Conservation (phyloP, 2,113 vertebrate species). For the Hippocampus abdominalis region DNA sequence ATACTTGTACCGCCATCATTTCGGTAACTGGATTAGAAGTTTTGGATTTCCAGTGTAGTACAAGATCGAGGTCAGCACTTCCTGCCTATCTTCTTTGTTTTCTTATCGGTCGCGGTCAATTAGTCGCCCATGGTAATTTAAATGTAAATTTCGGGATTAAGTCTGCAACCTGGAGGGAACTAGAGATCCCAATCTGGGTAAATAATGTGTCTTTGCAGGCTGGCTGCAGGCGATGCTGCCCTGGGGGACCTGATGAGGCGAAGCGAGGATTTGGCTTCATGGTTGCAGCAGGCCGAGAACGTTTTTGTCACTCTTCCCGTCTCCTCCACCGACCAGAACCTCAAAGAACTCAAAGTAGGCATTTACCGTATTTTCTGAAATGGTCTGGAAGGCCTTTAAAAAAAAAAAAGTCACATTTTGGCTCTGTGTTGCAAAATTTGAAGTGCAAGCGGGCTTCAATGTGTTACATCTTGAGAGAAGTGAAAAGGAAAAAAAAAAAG, state of each 20-base stretch:
- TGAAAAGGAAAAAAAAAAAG: too few relatives aligned
- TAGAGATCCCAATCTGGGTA: constrained; percentile 44
- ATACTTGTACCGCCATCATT: not conserved
- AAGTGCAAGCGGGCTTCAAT: too few relatives aligned
- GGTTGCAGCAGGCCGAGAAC: constrained; percentile 79
- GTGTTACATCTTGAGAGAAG: too few relatives aligned
- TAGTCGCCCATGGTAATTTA: constrained; percentile 43
- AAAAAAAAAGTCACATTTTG: too few relatives aligned
- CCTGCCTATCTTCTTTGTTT: constrained; percentile 19
- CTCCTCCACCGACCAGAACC: constrained; percentile 70
- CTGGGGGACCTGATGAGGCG: constrained; percentile 75
- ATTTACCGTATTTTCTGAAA: too few relatives aligned
- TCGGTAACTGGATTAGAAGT: constrained; percentile 2
- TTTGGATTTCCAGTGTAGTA: constrained; percentile 9
- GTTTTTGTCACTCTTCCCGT: constrained; percentile 64
- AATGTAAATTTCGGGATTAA: constrained; percentile 54
- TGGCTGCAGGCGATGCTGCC: constrained; percentile 76
- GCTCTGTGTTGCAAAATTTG: too few relatives aligned
- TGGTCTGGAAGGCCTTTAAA: too few relatives aligned
- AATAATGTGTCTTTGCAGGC: constrained; percentile 55
- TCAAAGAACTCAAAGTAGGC: constrained; percentile 81
- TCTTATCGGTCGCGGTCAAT: constrained; percentile 38
- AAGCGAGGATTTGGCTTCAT: constrained; percentile 73
- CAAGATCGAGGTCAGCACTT: constrained; percentile 6
- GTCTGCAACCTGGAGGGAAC: constrained; percentile 28